phyloP scores from a whole-genome alignment of 1,140 invertebrate genomes.

The Eriocheir sinensis region DNA sequence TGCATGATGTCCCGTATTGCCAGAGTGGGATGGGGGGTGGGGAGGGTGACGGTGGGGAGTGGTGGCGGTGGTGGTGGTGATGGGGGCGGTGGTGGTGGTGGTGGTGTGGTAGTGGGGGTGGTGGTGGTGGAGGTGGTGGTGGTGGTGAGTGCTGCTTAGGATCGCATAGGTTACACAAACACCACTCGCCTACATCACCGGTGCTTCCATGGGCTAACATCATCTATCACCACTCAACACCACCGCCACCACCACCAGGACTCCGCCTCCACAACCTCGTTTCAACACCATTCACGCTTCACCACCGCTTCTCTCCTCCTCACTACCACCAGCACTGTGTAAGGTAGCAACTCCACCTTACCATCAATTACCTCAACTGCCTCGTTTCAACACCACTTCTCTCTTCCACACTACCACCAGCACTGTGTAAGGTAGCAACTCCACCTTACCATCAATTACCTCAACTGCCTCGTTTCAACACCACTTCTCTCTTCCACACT shows the following conservation, averaged over 20 bases:
- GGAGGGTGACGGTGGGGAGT: background rate
- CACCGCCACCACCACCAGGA: background rate
- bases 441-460: too few species aligned
- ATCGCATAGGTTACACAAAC: background rate
- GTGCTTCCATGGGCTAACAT: background rate
- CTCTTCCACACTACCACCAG: too few species aligned
- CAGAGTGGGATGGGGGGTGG: background rate
- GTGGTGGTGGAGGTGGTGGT: background rate
- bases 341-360: too few species aligned
- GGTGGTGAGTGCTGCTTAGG: background rate
- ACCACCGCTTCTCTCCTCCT: too few species aligned
- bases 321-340: too few species aligned
- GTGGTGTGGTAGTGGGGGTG: background rate
- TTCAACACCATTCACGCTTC: background rate
- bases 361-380: too few species aligned
- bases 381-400: too few species aligned
- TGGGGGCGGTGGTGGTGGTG: background rate
- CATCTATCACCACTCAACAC: background rate
- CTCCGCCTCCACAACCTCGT: background rate
- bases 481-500: too few species aligned
- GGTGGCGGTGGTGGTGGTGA: background rate
- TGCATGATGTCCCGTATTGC: background rate
- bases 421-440: too few species aligned
- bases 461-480: too few species aligned
- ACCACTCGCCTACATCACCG: background rate